A percentile compares a stretch with the other conserved stretches of the same genome.
These are phyloP conservation scores for Bursaphelenchus mucronatus DNA, from an alignment of 1,140 invertebrate species.

Conservation along the genomic window DNA sequence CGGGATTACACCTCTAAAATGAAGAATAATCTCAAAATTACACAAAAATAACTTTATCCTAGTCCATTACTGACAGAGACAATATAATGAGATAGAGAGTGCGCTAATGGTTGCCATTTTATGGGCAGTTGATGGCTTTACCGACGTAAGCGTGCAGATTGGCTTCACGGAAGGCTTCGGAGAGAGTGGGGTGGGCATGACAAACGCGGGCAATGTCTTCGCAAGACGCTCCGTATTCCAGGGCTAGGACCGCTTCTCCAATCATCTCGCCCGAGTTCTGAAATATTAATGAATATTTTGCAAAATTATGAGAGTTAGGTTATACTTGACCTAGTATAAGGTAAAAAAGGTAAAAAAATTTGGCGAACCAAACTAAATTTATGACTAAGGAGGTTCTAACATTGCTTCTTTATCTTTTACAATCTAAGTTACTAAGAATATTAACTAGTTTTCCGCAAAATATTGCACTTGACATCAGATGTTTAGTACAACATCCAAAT, in stretches of 20 bases:
- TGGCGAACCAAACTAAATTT: no score
- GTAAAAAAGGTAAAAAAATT: slow-evolving; percentile 19
- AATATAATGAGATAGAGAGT: no score
- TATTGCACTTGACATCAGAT: no score
- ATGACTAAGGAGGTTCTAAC: no score
- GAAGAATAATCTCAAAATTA: no score
- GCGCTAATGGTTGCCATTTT: neutral
- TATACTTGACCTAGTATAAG: slow-evolving; percentile 1
- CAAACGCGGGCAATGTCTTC: slow-evolving; percentile 97
- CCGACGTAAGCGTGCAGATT: slow-evolving; percentile 90
- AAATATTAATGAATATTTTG: neutral
- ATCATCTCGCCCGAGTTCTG: slow-evolving; percentile 84
- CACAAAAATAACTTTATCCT: no score
- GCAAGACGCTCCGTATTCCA: slow-evolving; percentile 97
- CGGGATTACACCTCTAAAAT: no score
- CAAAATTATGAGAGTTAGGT: neutral
- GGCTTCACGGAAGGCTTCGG: slow-evolving; percentile 94
- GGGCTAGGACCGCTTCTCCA: slow-evolving; percentile 91
- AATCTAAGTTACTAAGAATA: no score
- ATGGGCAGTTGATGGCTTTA: slow-evolving; percentile 80
- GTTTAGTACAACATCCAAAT: no score
- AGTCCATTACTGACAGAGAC: no score
- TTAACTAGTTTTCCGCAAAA: no score
- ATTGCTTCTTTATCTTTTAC: no score
- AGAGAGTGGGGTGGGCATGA: slow-evolving; percentile 96